Conservation (phyloP, 2,797 vertebrate species). For the Decapterus maruadsi region DNA sequence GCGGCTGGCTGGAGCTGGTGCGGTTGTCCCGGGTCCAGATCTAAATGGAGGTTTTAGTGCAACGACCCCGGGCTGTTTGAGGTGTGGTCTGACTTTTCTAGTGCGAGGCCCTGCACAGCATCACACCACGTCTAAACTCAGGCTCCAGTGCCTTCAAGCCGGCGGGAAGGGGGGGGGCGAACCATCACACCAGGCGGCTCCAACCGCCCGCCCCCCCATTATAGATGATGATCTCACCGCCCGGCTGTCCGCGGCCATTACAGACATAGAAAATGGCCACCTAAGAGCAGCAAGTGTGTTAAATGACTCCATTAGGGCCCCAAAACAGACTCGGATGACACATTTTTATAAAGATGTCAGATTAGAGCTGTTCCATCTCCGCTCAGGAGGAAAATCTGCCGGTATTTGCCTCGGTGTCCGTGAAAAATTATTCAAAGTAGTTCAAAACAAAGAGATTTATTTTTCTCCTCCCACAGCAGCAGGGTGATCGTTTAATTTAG, state of each 20-base stretch:
- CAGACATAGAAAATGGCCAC: constrained; percentile 69
- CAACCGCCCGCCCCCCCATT: constrained; percentile 57
- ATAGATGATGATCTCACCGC: constrained; percentile 79
- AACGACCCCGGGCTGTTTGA: constrained; percentile 80
- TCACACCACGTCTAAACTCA: constrained; percentile 70
- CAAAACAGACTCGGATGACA: constrained; percentile 9
- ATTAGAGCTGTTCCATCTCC: neutral
- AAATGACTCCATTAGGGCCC: constrained; percentile 29
- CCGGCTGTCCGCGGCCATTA: constrained; percentile 69
- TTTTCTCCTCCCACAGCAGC: neutral
- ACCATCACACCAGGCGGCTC: constrained; percentile 62
- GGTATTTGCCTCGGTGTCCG: neutral
- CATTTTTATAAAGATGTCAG: neutral
- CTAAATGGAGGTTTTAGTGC: constrained; percentile 76
- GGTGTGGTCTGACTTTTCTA: constrained; percentile 73
- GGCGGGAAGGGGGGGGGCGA: constrained; percentile 59
- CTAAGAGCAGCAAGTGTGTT: constrained; percentile 51
- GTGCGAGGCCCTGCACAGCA: constrained; percentile 76
- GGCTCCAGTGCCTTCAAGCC: constrained; percentile 64
- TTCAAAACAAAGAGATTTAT: neutral
- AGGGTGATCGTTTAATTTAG: neutral
- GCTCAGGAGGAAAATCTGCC: neutral
- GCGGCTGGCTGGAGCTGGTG: constrained; percentile 57
- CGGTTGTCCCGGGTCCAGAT: constrained; percentile 66
- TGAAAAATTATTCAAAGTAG: neutral